Percentiles rank a stretch among this genome's conserved stretches.
These are phyloP conservation scores for Noctilio leporinus DNA, from an alignment of 2,113 vertebrate species.

Conservation along the genomic window DNA sequence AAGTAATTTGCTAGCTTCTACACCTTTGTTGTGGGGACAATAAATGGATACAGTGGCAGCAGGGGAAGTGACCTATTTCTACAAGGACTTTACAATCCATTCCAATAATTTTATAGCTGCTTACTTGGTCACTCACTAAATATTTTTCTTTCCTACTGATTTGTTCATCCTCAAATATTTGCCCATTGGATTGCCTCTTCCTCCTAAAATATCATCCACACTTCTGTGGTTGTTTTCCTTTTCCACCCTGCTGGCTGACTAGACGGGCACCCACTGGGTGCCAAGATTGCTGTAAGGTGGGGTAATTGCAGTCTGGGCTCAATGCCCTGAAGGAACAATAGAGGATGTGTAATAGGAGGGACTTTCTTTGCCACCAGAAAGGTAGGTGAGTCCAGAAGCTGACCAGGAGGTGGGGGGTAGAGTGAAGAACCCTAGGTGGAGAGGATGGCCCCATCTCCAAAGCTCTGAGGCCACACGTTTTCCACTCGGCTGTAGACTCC, in stretches of 20 bases:
- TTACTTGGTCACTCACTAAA: not conserved
- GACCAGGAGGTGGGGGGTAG: not conserved
- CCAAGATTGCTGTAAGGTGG: not conserved
- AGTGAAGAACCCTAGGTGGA: not conserved
- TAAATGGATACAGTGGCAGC: not conserved
- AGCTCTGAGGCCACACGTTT: not conserved
- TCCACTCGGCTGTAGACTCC: not conserved
- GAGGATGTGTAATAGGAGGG: not conserved
- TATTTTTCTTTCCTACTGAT: not conserved
- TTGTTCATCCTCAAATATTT: not conserved
- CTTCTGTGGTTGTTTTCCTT: not conserved
- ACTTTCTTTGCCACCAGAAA: not conserved
- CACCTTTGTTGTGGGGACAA: not conserved
- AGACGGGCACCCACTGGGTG: not conserved
- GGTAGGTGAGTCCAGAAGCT: not conserved
- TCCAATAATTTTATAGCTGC: not conserved
- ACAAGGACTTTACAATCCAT: not conserved
- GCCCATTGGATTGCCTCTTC: not conserved
- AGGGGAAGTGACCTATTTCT: not conserved
- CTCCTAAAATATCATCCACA: accelerated
- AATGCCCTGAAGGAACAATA: not conserved
- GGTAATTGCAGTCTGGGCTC: not conserved
- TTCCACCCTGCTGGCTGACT: not conserved
- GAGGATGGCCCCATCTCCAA: not conserved
- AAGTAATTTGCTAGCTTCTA: not conserved